Evolutionary conservation across 2,113 vertebrate species (phyloP), one percentile per base, ranked within the genome.

Genomic region (Dipodomys ordii): DNA sequence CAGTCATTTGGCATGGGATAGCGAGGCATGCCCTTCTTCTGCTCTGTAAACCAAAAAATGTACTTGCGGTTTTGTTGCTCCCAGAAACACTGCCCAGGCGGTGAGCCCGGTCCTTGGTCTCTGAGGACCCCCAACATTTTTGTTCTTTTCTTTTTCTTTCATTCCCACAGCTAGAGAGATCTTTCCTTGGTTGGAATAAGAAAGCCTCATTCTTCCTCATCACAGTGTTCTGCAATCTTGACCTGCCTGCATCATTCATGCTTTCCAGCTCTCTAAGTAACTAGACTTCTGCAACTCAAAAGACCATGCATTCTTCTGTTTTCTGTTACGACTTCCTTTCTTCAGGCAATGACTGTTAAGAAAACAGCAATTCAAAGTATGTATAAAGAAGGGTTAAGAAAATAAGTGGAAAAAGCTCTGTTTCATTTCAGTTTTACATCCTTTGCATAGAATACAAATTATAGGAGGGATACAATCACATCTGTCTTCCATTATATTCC

Each of bases 291-390:
- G 72, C 62, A 86, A 86, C 20, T 83, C 46, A 83, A 39, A 85
- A 78, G 57, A 71, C 44, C 23, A 72, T 7, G 7, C 7, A 27
- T 76, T 85, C 25, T 49, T 73, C n/a, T 93, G 57, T 27, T 84
- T 89, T 39, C 60, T 94, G 32, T 53, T 35, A 68, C 67, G 60
- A 60, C 71, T 86, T 12, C 35, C 69, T 82, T 84, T 82, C 77
- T 93, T 27, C 49, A 91, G 49, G 74, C 39, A 90, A 74, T 73
- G 92, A 46, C 87, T n/a, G 76, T 71, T 16, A 90, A 91, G n/a
- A 28, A 73, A n/a, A 3, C 78, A 83, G 73, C 6, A 65, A 92
- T 44, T 85, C 95, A 53, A 93, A 92, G 44, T n/a, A 65, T 11
- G 35, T 32, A 88, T 18, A 91, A 93, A 83, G 39, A 28, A 60